Evolutionary conservation across 2,888 invertebrate genomes (phyloP).

Genomic region (Caenorhabditis afra): DNA sequence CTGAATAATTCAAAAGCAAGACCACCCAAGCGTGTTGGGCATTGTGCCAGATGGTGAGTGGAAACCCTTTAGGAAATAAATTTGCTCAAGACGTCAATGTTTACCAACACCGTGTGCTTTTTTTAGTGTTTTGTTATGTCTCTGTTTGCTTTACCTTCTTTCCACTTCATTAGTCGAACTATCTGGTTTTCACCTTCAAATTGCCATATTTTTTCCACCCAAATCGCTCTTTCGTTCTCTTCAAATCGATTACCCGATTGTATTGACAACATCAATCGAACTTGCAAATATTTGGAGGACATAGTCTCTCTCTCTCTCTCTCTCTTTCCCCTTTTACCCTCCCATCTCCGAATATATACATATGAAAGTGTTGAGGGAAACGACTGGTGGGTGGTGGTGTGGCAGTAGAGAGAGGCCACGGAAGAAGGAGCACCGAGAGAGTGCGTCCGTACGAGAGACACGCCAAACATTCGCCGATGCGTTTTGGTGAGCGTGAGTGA

Average conservation of each 20-base stretch:
- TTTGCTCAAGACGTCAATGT: conserved; percentile 3
- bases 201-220: conserved; percentile 7
- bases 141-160: conserved; percentile 4
- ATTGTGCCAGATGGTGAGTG: not conserved
- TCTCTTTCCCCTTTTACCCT: not conserved
- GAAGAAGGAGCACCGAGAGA: conserved; percentile 24
- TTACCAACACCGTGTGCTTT: conserved; percentile 13
- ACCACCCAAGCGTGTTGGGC: conserved; percentile 2
- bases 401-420: conserved; percentile 14
- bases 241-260: conserved; percentile 42
- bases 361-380: conserved; percentile 28
- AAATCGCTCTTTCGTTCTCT: conserved; percentile 29
- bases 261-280: conserved; percentile 47
- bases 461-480: conserved; percentile 23
- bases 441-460: conserved; percentile 20
- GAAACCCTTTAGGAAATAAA: not conserved
- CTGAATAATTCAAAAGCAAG: conserved; percentile 36
- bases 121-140: conserved; percentile 3
- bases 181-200: not conserved
- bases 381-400: conserved; percentile 31
- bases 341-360: conserved; percentile 56
- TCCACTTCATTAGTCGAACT: not conserved
- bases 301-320: conserved; percentile 36
- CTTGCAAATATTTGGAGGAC: conserved; percentile 61
- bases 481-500: conserved; percentile 45